Evolutionary conservation across 1,140 invertebrate species (phyloP).

Genomic region (Nephila pilipes): DNA sequence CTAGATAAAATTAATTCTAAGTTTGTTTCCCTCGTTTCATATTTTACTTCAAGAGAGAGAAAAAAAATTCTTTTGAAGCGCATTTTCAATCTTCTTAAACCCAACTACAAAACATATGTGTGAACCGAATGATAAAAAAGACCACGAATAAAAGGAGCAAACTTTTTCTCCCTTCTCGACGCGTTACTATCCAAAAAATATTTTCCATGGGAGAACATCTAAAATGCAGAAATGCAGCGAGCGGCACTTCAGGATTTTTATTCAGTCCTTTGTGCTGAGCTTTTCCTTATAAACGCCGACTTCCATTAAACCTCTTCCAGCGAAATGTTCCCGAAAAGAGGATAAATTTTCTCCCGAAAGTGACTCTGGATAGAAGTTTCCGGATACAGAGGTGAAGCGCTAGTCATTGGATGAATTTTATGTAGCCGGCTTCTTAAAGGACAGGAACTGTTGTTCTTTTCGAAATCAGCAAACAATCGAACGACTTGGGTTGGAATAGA

Average conservation of each 20-base stretch:
- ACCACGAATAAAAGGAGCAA: background rate
- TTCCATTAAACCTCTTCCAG: slow-evolving; percentile 14
- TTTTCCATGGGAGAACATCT: background rate
- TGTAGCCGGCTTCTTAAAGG: background rate
- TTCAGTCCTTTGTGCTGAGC: background rate
- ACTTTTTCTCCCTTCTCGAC: background rate
- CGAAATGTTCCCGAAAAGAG: background rate
- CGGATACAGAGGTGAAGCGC: background rate
- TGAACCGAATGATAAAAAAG: background rate
- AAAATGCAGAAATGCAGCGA: background rate
- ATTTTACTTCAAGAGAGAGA: too few relatives aligned
- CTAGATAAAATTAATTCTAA: too few relatives aligned
- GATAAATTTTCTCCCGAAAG: background rate
- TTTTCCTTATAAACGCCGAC: background rate
- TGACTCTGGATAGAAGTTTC: background rate
- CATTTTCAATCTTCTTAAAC: background rate
- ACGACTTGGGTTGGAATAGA: too few relatives aligned
- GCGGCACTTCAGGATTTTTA: background rate
- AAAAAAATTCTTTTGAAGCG: too few relatives aligned
- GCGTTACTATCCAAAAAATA: background rate
- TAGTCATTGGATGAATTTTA: slow-evolving; percentile 15
- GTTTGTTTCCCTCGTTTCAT: too few relatives aligned
- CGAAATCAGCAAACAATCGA: too few relatives aligned
- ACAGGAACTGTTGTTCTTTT: background rate
- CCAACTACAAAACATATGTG: background rate